phyloP scores from a whole-genome alignment of 2,113 vertebrate species.

The Mobula hypostoma region DNA sequence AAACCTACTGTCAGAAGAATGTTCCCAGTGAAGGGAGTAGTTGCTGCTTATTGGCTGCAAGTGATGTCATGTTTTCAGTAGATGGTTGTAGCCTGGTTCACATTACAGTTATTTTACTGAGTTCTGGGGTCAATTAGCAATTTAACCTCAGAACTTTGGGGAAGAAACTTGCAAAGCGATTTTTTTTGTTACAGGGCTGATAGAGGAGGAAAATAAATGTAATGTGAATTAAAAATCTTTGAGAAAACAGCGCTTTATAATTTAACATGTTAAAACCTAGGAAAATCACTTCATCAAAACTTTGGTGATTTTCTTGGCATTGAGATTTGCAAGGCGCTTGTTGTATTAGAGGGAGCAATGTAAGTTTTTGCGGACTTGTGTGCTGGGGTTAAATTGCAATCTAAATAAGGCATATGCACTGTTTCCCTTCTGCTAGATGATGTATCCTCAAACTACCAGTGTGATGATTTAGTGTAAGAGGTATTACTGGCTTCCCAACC shows the following conservation, averaged over 20 bases:
- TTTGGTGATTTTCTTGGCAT: background rate
- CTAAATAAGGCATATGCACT: background rate
- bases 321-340: background rate
- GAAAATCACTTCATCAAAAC: background rate
- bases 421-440: background rate
- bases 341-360: background rate
- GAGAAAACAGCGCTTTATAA: constrained; percentile 2
- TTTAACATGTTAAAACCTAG: constrained; percentile 22
- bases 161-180: constrained; percentile 27
- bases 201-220: constrained; percentile 17
- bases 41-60: constrained; percentile 15
- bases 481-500: background rate
- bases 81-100: constrained; percentile 33
- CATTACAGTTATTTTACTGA: constrained; percentile 36
- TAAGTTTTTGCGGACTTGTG: background rate
- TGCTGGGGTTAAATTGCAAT: constrained; percentile 1
- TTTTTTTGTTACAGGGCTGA: background rate
- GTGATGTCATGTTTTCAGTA: constrained; percentile 33
- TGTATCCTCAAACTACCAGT: background rate
- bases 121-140: constrained; percentile 37
- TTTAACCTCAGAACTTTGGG: constrained; percentile 33
- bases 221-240: background rate
- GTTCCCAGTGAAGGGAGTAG: constrained; percentile 30
- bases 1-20: constrained; percentile 3
- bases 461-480: background rate